Base-by-base conservation (phyloP, 2,888 invertebrate species). In the Heteromyza rotundicornis region DNA sequence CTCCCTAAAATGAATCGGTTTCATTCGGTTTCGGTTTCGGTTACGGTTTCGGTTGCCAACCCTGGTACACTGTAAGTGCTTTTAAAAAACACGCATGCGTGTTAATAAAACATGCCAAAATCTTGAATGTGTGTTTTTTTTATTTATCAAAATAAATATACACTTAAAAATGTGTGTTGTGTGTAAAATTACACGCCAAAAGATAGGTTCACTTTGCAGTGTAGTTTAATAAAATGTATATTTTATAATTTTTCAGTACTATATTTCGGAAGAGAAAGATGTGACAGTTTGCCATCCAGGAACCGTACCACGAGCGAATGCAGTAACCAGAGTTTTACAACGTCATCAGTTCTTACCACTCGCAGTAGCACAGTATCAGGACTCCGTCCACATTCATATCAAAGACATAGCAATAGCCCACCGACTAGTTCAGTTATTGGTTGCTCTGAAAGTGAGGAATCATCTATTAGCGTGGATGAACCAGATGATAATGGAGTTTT, bases 221-320 rank as follows among this genome's bases (percentile, higher is more conserved):
- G n/a, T n/a, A n/a, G n/a, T n/a, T n/a, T n/a, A n/a, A n/a, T n/a
- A n/a, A n/a, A n/a, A n/a, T n/a, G n/a, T n/a, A n/a, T 51, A 8
- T 60, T 44, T 44, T 2, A 44, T 14, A 44, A 27, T 17, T 44
- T 24, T 22, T 7, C 58, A 62, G 60, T 56, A 22, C 22, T 40
- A 69, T 69, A 64, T 35, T 74, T 69, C 64, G 71, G 73, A 16
- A 69, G 93, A 53, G 92, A 90, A 72, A 87, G 94, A 62, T 92
- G 92, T 80, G 94, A 93, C 81, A 94, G 92, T 77, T 88, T 94
- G 86, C 94, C 81, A 55, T 74, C 91, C 14, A 86, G 92, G 64
- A 87, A 90, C 36, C 86, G 90, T 36, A 88, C 89, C 14, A 85
- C 86, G 49, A 89, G 88, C 72, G 90, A 90, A 75, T 86, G 88